Evolutionary conservation across 2,888 invertebrate genomes (phyloP), one percentile per base, ranked within the genome.

Genomic region (Siphlonurus alternatus): DNA sequence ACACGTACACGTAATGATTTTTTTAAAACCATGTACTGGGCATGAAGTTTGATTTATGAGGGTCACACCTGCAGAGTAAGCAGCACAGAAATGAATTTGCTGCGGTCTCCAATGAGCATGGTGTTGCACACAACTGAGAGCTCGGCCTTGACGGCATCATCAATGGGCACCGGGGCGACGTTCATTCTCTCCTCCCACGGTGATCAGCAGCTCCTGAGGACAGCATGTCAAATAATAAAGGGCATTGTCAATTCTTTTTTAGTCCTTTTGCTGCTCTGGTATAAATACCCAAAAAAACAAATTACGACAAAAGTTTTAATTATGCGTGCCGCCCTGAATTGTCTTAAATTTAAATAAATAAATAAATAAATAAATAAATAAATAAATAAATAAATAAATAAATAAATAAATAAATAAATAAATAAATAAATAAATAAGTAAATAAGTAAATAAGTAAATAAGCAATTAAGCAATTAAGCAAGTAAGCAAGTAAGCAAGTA

Each of bases 161-260:
- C 95, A 69, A 94, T 91, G 25, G 86, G 83, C 23, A 93, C 86
- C 0, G 95, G 94, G 2, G 95, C 83, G 71, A 92, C 82, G 75
- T 95, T 95, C n/a, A n/a, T n/a, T 95, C 78, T 95, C 95, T 38
- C 95, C 95, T 25, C 95, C 95, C 60, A 94, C 93, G 1, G 95
- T 96, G 69, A 95, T 94, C 61, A 95, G 79, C 59, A 95, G 74
- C 75, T 95, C 95, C 83, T 81, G 74, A 66, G 70, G 69, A 64
- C 71, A 68, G 65, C 92, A 92, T 20, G 91, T 92, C 67, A 92
- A 84, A 68, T 81, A 86, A 0, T 92, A 74, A 71, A 83, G 83
- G 59, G 87, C 88, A 68, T 86, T 83, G 62, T 83, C 80, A 72
- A n/a, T n/a, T n/a, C n/a, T n/a, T n/a, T n/a, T n/a, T n/a, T n/a